Percentiles rank a stretch among this genome's conserved stretches.
Conservation (phyloP, 30 jellyfish, hydroid and myxozoan genomes). For the Aurelia coerulea region DNA sequence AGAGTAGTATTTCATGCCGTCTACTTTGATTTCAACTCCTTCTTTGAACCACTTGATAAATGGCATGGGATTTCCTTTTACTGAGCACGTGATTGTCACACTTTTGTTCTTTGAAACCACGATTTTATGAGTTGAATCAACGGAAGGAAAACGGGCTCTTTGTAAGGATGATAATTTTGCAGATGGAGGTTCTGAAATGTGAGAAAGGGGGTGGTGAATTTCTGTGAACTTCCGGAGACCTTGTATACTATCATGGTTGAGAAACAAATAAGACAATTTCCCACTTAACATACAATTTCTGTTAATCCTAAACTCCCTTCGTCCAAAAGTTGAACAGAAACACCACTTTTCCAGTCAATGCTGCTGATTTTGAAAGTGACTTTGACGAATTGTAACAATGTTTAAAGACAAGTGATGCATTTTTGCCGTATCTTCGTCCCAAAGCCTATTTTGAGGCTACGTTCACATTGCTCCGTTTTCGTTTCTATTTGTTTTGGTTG, state of each 20-base stretch:
- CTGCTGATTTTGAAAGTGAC: too few relatives aligned
- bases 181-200: conserved; percentile 57
- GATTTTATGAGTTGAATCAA: conserved; percentile 31
- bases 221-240: too few relatives aligned
- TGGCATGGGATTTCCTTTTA: conserved; percentile 83
- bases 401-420: too few relatives aligned
- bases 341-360: too few relatives aligned
- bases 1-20: conserved; percentile 33
- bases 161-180: conserved; percentile 47
- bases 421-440: too few relatives aligned
- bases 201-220: background rate
- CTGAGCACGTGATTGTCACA: conserved; percentile 70
- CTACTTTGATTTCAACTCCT: conserved; percentile 49
- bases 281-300: too few relatives aligned
- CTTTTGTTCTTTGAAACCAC: conserved; percentile 46
- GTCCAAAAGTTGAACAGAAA: too few relatives aligned
- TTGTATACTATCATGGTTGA: too few relatives aligned
- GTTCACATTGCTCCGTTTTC: background rate
- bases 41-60: conserved; percentile 71
- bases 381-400: too few relatives aligned
- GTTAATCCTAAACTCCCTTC: too few relatives aligned
- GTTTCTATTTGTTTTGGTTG: background rate
- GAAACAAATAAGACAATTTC: too few relatives aligned
- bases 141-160: conserved; percentile 51
- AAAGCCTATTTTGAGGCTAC: background rate